These are phyloP conservation scores for Sarcophaga variegata DNA, from an alignment of 2,888 invertebrate species.

Conservation along the genomic window DNA sequence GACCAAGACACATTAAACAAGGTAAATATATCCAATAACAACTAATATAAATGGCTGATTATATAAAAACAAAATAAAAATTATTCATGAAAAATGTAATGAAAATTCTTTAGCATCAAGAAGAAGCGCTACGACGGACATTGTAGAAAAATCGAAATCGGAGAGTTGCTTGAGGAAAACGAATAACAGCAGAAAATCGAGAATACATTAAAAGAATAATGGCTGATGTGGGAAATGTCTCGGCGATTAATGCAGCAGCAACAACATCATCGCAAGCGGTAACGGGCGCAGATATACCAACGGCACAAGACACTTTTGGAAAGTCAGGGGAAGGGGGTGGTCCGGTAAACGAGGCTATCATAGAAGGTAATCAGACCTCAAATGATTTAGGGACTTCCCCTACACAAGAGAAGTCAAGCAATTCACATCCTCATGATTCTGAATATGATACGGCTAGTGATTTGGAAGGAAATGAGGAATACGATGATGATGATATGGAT, in stretches of 20 bases:
- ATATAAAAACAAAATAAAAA: conserved; percentile 54
- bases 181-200: conserved; percentile 51
- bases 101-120: conserved; percentile 53
- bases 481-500: conserved; percentile 75
- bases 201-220: conserved; percentile 68
- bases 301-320: conserved; percentile 63
- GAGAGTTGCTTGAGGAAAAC: conserved; percentile 23
- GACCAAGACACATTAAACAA: conserved; percentile 7
- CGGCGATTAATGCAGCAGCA: conserved; percentile 70
- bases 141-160: conserved; percentile 65
- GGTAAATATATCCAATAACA: conserved; percentile 39
- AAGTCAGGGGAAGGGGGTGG: conserved; percentile 64
- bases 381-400: conserved; percentile 79
- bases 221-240: conserved; percentile 81
- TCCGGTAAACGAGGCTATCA: conserved; percentile 74
- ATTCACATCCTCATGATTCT: conserved; percentile 81
- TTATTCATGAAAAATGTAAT: conserved; percentile 27
- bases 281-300: conserved; percentile 66
- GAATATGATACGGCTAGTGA: conserved; percentile 82
- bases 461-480: conserved; percentile 80
- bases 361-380: conserved; percentile 50
- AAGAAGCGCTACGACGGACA: conserved; percentile 56
- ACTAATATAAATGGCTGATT: conserved; percentile 31
- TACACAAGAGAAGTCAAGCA: conserved; percentile 79
- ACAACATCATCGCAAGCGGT: conserved; percentile 71